Base-by-base conservation (phyloP, 2,113 vertebrate genomes). In the Tenrec ecaudatus region DNA sequence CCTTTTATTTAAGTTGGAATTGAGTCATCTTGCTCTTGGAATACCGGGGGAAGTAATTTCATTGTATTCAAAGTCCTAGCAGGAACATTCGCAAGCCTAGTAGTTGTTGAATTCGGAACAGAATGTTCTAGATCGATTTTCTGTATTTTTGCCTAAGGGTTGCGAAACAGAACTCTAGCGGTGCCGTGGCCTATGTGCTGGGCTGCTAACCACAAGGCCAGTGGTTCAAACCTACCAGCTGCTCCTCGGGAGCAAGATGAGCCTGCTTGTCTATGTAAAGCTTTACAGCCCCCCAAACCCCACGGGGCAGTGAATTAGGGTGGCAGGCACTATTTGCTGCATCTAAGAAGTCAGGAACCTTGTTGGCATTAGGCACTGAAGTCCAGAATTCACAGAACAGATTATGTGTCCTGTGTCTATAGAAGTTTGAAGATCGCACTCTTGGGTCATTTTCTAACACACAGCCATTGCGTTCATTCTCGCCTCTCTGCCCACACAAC, bases 321-420 rank as follows among this genome's bases (percentile, higher is more conserved):
- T 29, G 58, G 4, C n/a, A 81, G 31, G 58, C 76, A 60, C 27
- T 69, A 15, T 84, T 62, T 62, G 47, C n/a, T 22, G 15, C 57
- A 22, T 43, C 86, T 64, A 53, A 43, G 47, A 57, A 31, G n/a
- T 60, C 43, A 60, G 57, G 64, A 36, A 27, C 80, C 82, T 80
- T 80, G 47, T 77, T 94, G 84, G 36, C 73, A 25, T 58, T 40
- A 36, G 16, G 57, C 71, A 58, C 95, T 89, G 95, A 73, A 88
- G 81, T 92, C 93, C 19, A 82, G 58, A 86, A 64, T 86, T 71
- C n/a, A 85, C 47, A 86, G 6, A 88, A 0, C 12, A 47, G 47
- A 71, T 92, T 68, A 17, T 71, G 9, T 47, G 36, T 33, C 22
- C 36, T 69, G 47, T 16, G 8, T 19, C 58, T 73, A 36, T n/a